Evolutionary conservation across 2,888 invertebrate genomes (phyloP).

Genomic region (Phyto melanocephala): DNA sequence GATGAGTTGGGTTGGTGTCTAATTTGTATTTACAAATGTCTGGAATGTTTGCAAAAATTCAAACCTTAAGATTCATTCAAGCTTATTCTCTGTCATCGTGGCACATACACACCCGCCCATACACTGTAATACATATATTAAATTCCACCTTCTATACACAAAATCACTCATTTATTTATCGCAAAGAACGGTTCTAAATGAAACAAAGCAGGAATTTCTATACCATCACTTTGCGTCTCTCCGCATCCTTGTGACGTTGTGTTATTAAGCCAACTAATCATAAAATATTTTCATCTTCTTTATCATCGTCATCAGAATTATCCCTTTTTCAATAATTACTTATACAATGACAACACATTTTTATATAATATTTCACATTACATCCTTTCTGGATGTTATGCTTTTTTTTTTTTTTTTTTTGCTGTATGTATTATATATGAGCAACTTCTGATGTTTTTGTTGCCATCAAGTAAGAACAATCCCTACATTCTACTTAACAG

Average conservation of each 20-base stretch:
- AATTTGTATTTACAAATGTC: conserved; percentile 53
- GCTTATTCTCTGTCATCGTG: background rate
- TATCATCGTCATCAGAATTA: background rate
- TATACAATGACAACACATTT: conserved; percentile 45
- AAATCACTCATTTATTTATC: conserved; percentile 9
- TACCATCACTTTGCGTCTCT: background rate
- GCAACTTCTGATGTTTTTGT: background rate
- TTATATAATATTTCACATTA: conserved; percentile 23
- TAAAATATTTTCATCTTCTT: conserved; percentile 30
- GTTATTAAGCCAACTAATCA: conserved; percentile 38
- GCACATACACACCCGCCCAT: background rate
- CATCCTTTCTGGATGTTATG: background rate
- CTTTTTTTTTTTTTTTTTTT: background rate
- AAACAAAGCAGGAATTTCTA: conserved; percentile 16
- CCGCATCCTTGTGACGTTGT: background rate
- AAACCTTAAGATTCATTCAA: conserved; percentile 38
- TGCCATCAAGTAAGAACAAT: background rate
- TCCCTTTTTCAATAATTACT: conserved; percentile 39
- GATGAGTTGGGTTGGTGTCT: conserved; percentile 44
- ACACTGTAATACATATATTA: background rate
- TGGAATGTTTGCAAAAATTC: conserved; percentile 39
- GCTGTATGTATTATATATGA: background rate
- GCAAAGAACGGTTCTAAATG: background rate
- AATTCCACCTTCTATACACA: background rate
- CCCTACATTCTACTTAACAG: background rate